phyloP scores from a whole-genome alignment of 53 echinoderm and acorn worm genomes.

The Actinopyga echinites region DNA sequence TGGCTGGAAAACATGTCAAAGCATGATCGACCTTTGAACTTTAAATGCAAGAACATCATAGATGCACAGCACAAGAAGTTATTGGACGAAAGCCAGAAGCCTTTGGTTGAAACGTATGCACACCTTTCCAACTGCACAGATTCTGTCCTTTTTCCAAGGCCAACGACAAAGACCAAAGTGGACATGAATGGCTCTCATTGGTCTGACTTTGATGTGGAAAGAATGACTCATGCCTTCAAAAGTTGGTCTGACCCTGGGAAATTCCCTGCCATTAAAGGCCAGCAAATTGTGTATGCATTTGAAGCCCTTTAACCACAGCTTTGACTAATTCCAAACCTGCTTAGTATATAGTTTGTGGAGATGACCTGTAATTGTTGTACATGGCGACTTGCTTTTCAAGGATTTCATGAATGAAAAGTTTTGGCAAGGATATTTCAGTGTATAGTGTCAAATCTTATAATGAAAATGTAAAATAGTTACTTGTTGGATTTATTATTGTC shows the following conservation, averaged over 20 bases:
- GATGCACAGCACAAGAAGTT: conserved; percentile 87
- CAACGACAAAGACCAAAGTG: not conserved
- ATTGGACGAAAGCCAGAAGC: conserved; percentile 59
- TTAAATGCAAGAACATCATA: conserved; percentile 96
- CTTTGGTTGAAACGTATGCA: conserved; percentile 74
- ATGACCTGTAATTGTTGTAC: no score
- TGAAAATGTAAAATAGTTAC: no score
- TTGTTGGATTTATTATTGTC: no score
- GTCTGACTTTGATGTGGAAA: conserved; percentile 48
- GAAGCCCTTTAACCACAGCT: conserved; percentile 25
- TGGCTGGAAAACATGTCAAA: conserved; percentile 71
- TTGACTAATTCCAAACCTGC: no score
- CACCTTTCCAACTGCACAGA: conserved; percentile 76
- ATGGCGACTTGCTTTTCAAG: no score
- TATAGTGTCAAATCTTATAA: no score
- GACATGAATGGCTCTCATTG: not conserved
- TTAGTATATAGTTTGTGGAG: no score
- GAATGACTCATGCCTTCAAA: conserved; percentile 73
- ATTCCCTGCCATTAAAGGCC: conserved; percentile 81
- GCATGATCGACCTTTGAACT: conserved; percentile 85
- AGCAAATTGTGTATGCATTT: conserved; percentile 84
- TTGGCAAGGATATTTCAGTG: no score
- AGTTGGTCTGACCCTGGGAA: conserved; percentile 66
- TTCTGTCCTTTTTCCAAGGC: conserved; percentile 76
- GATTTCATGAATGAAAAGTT: no score